phyloP scores from a whole-genome alignment of 2,113 vertebrate species.

The Zosterops borbonicus region DNA sequence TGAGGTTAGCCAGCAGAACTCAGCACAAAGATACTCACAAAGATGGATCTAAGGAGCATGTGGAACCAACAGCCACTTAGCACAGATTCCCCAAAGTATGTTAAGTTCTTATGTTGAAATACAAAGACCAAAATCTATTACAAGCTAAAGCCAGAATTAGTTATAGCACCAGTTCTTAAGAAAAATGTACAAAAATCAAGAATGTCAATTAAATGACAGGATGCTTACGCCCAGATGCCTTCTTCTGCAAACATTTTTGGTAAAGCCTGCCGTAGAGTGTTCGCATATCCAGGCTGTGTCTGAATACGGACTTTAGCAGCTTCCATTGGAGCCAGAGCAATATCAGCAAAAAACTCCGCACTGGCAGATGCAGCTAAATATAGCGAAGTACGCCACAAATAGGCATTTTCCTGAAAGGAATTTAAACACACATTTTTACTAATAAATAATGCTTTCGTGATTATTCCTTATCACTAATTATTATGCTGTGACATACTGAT shows the following conservation, averaged over 20 bases:
- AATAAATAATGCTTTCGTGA: background rate
- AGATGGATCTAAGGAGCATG: slow-evolving; percentile 98
- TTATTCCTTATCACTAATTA: background rate
- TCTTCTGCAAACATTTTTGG: slow-evolving; percentile 98
- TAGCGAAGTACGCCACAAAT: slow-evolving; percentile 94
- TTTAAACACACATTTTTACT: background rate
- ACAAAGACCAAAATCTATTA: background rate
- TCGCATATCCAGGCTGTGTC: slow-evolving; percentile 95
- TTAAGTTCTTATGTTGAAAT: background rate
- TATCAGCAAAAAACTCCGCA: slow-evolving; percentile 99
- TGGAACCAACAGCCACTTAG: slow-evolving; percentile 13
- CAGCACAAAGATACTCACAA: slow-evolving; percentile 83
- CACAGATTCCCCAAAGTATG: background rate
- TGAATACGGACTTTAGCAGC: slow-evolving; percentile 98
- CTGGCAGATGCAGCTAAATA: slow-evolving; percentile 97
- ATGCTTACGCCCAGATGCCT: slow-evolving; percentile 93
- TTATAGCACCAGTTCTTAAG: background rate
- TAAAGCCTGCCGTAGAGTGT: slow-evolving; percentile 88
- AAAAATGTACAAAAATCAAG: background rate
- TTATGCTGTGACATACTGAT: background rate
- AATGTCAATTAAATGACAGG: background rate
- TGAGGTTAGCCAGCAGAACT: slow-evolving; percentile 72
- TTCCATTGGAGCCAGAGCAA: slow-evolving; percentile 99
- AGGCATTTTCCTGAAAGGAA: slow-evolving; percentile 87
- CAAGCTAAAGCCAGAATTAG: background rate